These are phyloP conservation scores for Limanda limanda DNA, from an alignment of 2,113 vertebrate species.

Conservation along the genomic window DNA sequence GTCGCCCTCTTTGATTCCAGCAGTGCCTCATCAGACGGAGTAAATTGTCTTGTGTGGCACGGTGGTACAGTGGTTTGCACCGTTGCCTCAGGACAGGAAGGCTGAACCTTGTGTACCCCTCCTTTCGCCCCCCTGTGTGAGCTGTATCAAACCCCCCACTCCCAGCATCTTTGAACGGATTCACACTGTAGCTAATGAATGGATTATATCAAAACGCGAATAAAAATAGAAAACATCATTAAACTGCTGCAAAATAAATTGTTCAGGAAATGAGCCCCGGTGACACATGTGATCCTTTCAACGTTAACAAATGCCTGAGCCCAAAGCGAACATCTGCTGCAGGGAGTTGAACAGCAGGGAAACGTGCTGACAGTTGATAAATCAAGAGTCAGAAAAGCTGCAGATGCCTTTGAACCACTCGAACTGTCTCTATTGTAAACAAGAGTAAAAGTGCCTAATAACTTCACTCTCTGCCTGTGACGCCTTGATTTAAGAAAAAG, in stretches of 20 bases:
- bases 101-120: not conserved
- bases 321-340: constrained; percentile 34
- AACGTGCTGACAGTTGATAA: constrained; percentile 23
- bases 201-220: not conserved
- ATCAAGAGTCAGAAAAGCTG: constrained; percentile 25
- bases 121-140: not conserved
- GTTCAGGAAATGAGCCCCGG: not conserved
- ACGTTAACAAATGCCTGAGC: constrained; percentile 15
- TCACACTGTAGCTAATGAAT: not conserved
- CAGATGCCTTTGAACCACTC: constrained; percentile 14
- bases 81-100: not conserved
- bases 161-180: not conserved
- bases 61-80: not conserved
- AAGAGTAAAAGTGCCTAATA: not conserved
- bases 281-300: constrained; percentile 5
- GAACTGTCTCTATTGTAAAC: not conserved
- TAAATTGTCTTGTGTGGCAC: not conserved
- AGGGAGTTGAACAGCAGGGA: constrained; percentile 29
- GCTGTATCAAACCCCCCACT: not conserved
- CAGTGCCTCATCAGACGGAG: too few species aligned
- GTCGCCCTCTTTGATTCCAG: too few species aligned
- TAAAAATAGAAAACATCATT: constrained; percentile 1
- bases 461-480: too few species aligned
- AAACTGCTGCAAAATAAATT: not conserved
- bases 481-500: not conserved